These are phyloP conservation scores for Epizoanthus fatuus DNA, from an alignment of 92 coral and sea anemone species.

Conservation along the genomic window DNA sequence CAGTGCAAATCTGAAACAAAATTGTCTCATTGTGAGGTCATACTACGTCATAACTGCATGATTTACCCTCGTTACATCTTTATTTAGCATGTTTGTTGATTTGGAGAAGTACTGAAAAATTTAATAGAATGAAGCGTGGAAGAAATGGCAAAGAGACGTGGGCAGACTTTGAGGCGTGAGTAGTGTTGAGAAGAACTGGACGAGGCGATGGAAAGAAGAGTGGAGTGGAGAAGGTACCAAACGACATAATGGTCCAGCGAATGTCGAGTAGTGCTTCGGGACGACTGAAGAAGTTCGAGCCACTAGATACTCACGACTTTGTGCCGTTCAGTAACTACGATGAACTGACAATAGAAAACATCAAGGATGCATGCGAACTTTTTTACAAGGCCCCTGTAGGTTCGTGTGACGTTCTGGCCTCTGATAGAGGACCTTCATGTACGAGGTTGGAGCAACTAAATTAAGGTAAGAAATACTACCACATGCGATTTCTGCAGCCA, in stretches of 20 bases:
- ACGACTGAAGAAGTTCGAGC: conserved; percentile 58
- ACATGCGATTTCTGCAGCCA: conserved; percentile 58
- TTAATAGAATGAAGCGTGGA: conserved; percentile 73
- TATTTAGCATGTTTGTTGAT: no score
- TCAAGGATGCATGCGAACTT: conserved; percentile 62
- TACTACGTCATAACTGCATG: no score
- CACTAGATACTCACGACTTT: conserved; percentile 69
- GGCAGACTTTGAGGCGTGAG: conserved; percentile 72
- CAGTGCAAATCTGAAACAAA: no score
- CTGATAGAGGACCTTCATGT: conserved; percentile 77
- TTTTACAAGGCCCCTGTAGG: conserved; percentile 64
- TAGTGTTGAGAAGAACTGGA: conserved; percentile 64
- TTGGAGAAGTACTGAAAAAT: no score
- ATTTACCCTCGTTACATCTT: no score
- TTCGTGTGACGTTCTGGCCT: conserved; percentile 68
- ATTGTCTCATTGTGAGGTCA: no score
- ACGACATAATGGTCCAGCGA: conserved; percentile 64
- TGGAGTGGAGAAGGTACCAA: conserved; percentile 42
- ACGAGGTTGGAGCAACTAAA: conserved; percentile 70
- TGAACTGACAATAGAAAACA: conserved; percentile 51
- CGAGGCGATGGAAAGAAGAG: conserved; percentile 44
- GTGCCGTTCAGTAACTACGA: conserved; percentile 60
- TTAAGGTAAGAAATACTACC: conserved; percentile 44
- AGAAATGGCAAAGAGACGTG: conserved; percentile 58
- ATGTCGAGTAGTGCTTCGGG: conserved; percentile 70